Base-by-base conservation (phyloP, 2,797 vertebrate genomes). In the Alcedo atthis region DNA sequence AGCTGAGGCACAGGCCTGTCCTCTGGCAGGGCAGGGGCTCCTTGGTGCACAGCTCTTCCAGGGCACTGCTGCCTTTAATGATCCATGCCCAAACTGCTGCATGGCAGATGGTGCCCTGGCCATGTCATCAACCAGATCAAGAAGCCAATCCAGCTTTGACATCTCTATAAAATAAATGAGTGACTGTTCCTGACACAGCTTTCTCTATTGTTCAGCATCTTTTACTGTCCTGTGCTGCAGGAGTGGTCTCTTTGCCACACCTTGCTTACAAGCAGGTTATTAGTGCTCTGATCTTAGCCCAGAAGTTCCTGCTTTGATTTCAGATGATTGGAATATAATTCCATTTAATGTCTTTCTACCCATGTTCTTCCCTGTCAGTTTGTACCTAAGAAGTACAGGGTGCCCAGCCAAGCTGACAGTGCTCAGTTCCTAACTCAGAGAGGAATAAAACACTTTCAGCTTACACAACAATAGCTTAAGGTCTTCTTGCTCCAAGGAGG, bases 21-120 rank as follows among this genome's bases (percentile, higher is more conserved):
- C 28, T 24, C 26, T 35, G 26, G 10, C 8, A 0, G 0, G 40
- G 5, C 8, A 5, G 6, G 18, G 18, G 40, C 53, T 48, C 6
- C 9, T 46, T 8, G 45, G 18, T 16, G 12, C 30, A 2, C 12
- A 33, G 45, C 9, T 22, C 22, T 42, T 40, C 6, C 6, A 20
- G 24, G 46, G 8, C 26, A 18, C 49, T 22, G 8, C 3, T 32
- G 55, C 28, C 17, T 68, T 53, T 6, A 63, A 15, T 32, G 28
- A 43, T 24, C 53, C 5, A 12, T 7, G 20, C 30, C 26, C 33
- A n/a, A 37, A 55, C 28, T 13, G 25, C 63, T 75, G 53, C 21
- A 5, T 17, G 12, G 57, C 30, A 63, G 49, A 5, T 37, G 46
- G 32, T 84, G 42, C 30, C 54, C 53, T 61, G 45, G 24, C 59